A percentile compares a stretch with the other conserved stretches of the same genome.
phyloP scores from a whole-genome alignment of 2,113 vertebrate genomes.

The Salvelinus alpinus region DNA sequence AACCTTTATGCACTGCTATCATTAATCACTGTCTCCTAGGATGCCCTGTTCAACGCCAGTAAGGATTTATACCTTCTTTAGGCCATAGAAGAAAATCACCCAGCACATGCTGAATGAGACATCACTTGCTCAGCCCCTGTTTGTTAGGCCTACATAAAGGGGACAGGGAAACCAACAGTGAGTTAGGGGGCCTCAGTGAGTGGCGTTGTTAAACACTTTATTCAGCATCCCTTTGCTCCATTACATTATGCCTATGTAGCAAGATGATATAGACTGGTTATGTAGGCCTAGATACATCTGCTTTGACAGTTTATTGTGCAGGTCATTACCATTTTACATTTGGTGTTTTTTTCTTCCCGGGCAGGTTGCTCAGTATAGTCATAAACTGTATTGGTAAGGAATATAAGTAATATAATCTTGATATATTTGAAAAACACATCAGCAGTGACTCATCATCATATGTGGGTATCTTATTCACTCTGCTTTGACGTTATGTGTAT shows the following conservation, averaged over 20 bases:
- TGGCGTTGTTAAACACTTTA: slow-evolving; percentile 22
- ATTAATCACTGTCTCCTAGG: slow-evolving; percentile 88
- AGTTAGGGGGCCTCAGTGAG: slow-evolving; percentile 48
- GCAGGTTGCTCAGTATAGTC: background rate
- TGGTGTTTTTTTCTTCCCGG: background rate
- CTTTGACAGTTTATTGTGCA: background rate
- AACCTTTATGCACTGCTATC: slow-evolving; percentile 84
- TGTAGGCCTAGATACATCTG: background rate
- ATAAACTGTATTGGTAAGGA: background rate
- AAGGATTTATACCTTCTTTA: slow-evolving; percentile 76
- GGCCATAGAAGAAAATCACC: slow-evolving; percentile 59
- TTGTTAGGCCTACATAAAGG: slow-evolving; percentile 29
- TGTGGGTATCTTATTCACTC: background rate
- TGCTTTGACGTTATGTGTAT: background rate
- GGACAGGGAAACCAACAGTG: slow-evolving; percentile 38
- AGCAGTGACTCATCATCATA: background rate
- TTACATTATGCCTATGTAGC: background rate
- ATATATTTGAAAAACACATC: background rate
- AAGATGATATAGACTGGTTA: background rate
- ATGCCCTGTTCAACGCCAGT: slow-evolving; percentile 71
- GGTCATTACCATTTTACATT: background rate
- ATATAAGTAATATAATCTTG: background rate
- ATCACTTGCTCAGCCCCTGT: slow-evolving; percentile 61
- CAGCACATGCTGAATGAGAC: slow-evolving; percentile 63
- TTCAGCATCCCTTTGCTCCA: background rate